Evolutionary conservation across 2,113 vertebrate genomes (phyloP).

Genomic region (Ammospiza caudacuta): DNA sequence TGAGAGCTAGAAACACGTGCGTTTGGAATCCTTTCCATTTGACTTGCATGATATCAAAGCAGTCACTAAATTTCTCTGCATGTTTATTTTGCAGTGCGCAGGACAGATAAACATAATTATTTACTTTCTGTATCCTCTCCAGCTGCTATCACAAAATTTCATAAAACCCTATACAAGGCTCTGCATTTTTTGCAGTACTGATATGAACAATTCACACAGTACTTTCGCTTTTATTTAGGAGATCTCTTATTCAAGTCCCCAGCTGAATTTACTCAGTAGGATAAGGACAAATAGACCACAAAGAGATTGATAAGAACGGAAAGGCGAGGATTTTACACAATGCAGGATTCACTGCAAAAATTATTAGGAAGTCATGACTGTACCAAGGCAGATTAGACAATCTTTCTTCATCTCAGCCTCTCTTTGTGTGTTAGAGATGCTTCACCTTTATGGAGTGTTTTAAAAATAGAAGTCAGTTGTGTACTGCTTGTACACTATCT

Average conservation of each 20-base stretch:
- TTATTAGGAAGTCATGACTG: neutral
- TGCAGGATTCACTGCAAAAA: neutral
- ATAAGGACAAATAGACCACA: neutral
- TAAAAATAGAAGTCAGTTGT: conserved; percentile 37
- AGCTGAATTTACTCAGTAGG: neutral
- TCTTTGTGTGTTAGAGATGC: neutral
- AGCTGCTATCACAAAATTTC: neutral
- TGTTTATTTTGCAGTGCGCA: neutral
- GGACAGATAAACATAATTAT: neutral
- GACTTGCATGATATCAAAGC: neutral
- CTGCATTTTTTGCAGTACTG: neutral
- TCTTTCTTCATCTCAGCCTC: neutral
- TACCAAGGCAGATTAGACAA: neutral
- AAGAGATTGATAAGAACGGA: neutral
- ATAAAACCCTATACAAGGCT: neutral
- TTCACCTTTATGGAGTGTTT: neutral
- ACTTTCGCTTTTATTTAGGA: neutral
- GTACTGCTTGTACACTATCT: neutral
- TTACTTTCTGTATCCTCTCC: neutral
- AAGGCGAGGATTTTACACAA: neutral
- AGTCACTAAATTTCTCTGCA: neutral
- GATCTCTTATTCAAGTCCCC: neutral
- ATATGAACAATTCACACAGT: neutral
- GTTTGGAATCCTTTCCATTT: neutral
- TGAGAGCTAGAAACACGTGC: neutral